phyloP scores from a whole-genome alignment of 2,797 vertebrate species.

The Erethizon dorsatum region DNA sequence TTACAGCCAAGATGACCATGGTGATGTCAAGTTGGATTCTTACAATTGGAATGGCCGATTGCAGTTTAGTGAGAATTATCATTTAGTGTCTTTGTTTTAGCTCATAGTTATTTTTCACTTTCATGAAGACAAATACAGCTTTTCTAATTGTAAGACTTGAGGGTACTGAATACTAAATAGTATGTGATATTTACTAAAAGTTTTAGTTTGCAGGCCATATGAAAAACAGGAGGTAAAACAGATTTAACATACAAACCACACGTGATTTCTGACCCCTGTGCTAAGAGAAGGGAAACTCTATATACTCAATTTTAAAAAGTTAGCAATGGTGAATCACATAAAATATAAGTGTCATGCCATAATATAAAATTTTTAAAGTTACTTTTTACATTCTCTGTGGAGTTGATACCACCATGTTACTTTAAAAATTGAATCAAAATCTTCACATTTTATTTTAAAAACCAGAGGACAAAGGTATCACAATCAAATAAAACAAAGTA shows the following conservation, averaged over 20 bases:
- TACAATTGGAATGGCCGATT: neutral
- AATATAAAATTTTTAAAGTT: neutral
- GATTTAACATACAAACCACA: neutral
- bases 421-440: neutral
- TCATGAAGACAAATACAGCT: neutral
- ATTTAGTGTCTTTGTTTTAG: neutral
- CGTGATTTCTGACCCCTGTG: neutral
- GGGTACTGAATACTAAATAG: neutral
- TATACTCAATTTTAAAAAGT: neutral
- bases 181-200: neutral
- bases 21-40: neutral
- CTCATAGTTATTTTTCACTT: neutral
- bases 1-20: neutral
- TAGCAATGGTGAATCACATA: neutral
- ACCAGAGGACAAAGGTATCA: neutral
- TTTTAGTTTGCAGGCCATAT: fast-evolving
- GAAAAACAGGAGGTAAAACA: neutral
- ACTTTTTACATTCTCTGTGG: neutral
- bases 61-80: neutral
- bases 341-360: neutral
- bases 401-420: neutral
- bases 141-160: neutral
- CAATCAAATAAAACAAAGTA: neutral
- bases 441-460: neutral
- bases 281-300: neutral